Evolutionary conservation across 2,888 invertebrate species (phyloP).

Genomic region (Harpalus rufipes): DNA sequence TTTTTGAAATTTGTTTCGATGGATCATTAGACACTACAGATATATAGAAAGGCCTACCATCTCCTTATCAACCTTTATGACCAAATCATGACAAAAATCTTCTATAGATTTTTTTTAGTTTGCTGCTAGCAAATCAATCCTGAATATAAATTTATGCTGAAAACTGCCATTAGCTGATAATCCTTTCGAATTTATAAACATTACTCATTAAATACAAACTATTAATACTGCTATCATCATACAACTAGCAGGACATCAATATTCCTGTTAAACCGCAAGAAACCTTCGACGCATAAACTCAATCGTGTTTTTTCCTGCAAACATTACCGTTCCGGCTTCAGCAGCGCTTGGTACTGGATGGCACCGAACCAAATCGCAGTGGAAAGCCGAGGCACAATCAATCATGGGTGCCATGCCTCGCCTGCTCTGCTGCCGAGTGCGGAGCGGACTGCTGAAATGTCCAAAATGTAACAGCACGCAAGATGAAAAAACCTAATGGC

Average conservation of each 20-base stretch:
- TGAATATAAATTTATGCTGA: too few species aligned
- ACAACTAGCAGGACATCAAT: slow-evolving; percentile 4
- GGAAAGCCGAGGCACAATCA: slow-evolving; percentile 26
- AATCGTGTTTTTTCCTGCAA: slow-evolving; percentile 9
- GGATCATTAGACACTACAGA: too few species aligned
- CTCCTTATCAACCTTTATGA: too few species aligned
- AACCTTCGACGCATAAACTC: slow-evolving; percentile 28
- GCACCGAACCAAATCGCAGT: slow-evolving; percentile 6
- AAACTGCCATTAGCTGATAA: too few species aligned
- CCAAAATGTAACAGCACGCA: slow-evolving; percentile 46
- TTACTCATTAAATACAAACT: too few species aligned
- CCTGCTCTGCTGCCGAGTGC: slow-evolving; percentile 6
- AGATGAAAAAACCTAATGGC: slow-evolving; percentile 48
- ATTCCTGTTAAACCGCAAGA: slow-evolving; percentile 9
- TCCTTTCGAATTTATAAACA: too few species aligned
- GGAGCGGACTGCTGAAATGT: slow-evolving; percentile 18
- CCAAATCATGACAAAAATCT: too few species aligned
- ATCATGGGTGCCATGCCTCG: slow-evolving; percentile 15
- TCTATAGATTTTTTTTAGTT: too few species aligned
- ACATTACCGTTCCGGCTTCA: slow-evolving; percentile 12
- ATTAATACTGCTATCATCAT: not conserved
- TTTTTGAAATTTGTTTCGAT: too few species aligned
- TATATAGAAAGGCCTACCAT: too few species aligned
- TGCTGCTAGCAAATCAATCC: too few species aligned
- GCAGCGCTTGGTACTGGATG: slow-evolving; percentile 8